Percentiles rank a stretch among this genome's conserved stretches.
Conservation (phyloP, 2,888 invertebrate species). For the Temnothorax rugatulus region DNA sequence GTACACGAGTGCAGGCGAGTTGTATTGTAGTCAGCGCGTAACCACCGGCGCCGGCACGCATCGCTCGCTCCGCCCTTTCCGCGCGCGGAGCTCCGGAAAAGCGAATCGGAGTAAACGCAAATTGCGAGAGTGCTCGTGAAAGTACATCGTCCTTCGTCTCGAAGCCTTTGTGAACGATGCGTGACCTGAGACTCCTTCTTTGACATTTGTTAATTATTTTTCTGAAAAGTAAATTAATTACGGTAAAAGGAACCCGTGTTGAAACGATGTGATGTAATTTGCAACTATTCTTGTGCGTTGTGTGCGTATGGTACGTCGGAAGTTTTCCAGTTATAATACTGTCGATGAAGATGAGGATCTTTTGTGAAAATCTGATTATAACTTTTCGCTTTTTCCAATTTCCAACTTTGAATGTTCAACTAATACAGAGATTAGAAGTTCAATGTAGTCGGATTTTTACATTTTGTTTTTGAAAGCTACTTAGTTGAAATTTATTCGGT, state of each 20-base stretch:
- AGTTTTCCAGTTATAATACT: not conserved
- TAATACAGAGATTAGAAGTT: not conserved
- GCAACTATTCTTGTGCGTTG: not conserved
- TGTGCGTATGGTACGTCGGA: not conserved
- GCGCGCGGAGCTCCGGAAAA: not conserved
- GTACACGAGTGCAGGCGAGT: slow-evolving; percentile 22
- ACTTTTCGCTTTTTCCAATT: not conserved
- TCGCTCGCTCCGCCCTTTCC: slow-evolving; percentile 40
- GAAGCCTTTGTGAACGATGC: not conserved
- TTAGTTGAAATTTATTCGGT: not conserved
- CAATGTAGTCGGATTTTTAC: not conserved
- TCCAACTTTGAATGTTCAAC: not conserved
- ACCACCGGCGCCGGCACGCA: not conserved
- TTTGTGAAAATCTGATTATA: not conserved
- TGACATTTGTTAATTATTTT: not conserved
- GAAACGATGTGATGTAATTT: not conserved
- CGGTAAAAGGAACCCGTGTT: not conserved
- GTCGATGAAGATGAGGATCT: not conserved
- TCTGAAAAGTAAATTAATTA: not conserved
- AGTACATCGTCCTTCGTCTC: not conserved
- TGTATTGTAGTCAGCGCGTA: slow-evolving; percentile 46
- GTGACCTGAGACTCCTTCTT: too few species aligned
- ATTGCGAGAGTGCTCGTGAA: not conserved
- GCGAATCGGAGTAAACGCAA: not conserved
- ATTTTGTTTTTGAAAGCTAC: not conserved